A percentile compares a stretch with the other conserved stretches of the same genome.
Evolutionary conservation across 2,888 invertebrate species (phyloP).

Genomic region (Tiphia femorata): DNA sequence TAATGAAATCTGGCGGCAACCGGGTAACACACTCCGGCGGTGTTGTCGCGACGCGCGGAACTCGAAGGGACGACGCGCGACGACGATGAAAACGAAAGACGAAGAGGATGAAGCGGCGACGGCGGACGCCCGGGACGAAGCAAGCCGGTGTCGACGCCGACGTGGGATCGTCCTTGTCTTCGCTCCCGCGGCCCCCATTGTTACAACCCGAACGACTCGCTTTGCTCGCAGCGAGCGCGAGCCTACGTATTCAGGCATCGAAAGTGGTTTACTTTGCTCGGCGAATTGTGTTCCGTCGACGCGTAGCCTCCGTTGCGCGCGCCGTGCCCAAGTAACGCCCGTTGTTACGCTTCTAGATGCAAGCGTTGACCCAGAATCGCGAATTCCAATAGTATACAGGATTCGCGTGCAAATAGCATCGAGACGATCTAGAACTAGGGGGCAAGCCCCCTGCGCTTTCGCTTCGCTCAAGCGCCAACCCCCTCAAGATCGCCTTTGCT

Average conservation of each 20-base stretch:
- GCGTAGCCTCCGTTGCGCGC: too few relatives aligned
- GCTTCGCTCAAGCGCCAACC: too few relatives aligned
- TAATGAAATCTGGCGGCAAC: conserved; percentile 38
- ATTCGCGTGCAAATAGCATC: too few relatives aligned
- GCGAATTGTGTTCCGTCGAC: conserved; percentile 10
- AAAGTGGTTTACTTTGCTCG: conserved; percentile 60
- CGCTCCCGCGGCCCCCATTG: conserved; percentile 67
- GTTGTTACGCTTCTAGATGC: neutral
- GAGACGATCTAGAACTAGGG: too few relatives aligned
- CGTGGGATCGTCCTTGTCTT: conserved; percentile 68
- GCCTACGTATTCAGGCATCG: conserved; percentile 52
- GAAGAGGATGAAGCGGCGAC: conserved; percentile 7
- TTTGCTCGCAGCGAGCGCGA: conserved; percentile 39
- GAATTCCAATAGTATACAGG: neutral
- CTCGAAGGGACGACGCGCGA: neutral
- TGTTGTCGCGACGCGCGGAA: conserved; percentile 29
- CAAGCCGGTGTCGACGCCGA: conserved; percentile 56
- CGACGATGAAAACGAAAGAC: conserved; percentile 23
- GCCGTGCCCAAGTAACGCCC: too few relatives aligned
- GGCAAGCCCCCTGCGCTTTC: too few relatives aligned
- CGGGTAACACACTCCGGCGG: too few relatives aligned
- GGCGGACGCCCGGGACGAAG: conserved; percentile 9
- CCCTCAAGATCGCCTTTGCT: too few relatives aligned
- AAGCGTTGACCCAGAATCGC: neutral
- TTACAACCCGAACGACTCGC: conserved; percentile 43